Evolutionary conservation across 2,113 vertebrate species (phyloP).

Genomic region (Chinchilla lanigera): DNA sequence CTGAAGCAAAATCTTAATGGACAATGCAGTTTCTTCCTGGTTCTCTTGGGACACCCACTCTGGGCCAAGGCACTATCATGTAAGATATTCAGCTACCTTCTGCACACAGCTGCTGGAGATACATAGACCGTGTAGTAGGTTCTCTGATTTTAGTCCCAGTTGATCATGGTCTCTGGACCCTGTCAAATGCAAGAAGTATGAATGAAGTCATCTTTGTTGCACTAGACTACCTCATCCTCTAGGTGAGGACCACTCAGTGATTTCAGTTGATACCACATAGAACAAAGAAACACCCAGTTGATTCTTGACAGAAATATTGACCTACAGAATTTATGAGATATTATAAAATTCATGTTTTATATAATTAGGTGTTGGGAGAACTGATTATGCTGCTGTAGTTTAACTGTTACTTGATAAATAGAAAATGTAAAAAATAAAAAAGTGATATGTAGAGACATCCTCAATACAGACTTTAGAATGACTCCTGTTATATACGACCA

Average conservation of each 20-base stretch:
- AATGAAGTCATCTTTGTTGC: background rate
- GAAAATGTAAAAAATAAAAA: background rate
- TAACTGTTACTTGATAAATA: background rate
- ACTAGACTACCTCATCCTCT: background rate
- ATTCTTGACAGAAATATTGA: constrained; percentile 30
- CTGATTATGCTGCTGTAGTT: background rate
- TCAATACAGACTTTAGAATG: background rate
- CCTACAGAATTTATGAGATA: background rate
- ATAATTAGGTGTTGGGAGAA: background rate
- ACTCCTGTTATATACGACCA: background rate
- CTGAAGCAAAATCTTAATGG: background rate
- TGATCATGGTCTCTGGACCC: background rate
- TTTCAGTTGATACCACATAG: background rate
- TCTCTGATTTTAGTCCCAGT: background rate
- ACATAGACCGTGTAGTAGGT: background rate
- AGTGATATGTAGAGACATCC: background rate
- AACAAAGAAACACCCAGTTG: background rate
- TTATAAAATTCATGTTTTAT: constrained; percentile 26
- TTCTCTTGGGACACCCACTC: background rate
- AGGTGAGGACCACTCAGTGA: background rate
- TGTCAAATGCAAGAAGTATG: background rate
- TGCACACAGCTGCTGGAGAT: background rate
- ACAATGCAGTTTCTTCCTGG: background rate
- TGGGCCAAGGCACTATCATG: background rate
- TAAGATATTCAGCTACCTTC: background rate